Evolutionary conservation across 2,888 invertebrate species (phyloP).

Genomic region (Alloplasta piceator): DNA sequence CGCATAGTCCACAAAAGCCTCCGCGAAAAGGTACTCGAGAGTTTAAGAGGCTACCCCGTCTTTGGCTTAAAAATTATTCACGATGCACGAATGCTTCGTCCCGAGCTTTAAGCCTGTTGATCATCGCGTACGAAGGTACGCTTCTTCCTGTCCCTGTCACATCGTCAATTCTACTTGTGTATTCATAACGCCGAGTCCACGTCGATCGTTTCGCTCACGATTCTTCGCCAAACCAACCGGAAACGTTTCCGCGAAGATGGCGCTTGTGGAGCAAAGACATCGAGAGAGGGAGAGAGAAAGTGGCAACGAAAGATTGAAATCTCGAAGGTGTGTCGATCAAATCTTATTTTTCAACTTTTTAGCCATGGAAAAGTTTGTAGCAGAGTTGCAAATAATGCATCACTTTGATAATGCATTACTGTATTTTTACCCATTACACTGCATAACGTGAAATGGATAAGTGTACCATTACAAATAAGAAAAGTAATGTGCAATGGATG

Average conservation of each 20-base stretch:
- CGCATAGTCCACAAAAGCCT: conserved; percentile 26
- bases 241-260: conserved; percentile 59
- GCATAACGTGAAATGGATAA: too few relatives aligned
- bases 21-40: conserved; percentile 7
- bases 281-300: conserved; percentile 15
- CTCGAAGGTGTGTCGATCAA: conserved; percentile 34
- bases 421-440: too few relatives aligned
- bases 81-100: conserved; percentile 4
- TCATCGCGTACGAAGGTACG: conserved; percentile 51
- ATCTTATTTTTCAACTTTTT: conserved; percentile 36
- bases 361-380: conserved; percentile 14
- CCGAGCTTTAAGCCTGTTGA: conserved; percentile 65
- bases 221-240: conserved; percentile 63
- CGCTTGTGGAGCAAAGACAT: conserved; percentile 25
- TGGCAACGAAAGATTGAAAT: conserved; percentile 41
- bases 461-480: too few relatives aligned
- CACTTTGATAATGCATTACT: too few relatives aligned
- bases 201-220: conserved; percentile 48
- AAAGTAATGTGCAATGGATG: too few relatives aligned
- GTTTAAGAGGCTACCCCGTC: background rate
- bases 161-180: conserved; percentile 59
- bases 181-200: conserved; percentile 58
- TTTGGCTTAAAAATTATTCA: background rate
- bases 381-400: too few relatives aligned
- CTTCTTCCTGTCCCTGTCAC: conserved; percentile 47